These are phyloP conservation scores for Psammodynastes pulverulentus DNA, from an alignment of 2,113 vertebrate genomes.

Conservation along the genomic window DNA sequence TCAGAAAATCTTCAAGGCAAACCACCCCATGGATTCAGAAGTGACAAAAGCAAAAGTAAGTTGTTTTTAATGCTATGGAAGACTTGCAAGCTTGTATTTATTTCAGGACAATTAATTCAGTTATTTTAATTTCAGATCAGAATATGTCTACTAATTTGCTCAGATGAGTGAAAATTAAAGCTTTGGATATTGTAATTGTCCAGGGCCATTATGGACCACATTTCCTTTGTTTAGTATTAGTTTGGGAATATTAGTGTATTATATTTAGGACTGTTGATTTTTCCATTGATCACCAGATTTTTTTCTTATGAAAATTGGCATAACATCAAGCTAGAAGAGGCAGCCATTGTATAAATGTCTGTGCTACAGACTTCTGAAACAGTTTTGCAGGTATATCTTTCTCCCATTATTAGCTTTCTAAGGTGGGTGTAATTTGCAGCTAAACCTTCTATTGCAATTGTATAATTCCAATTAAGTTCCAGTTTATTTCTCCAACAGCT, in stretches of 20 bases:
- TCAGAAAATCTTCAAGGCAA: constrained; percentile 92
- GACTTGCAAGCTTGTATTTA: background rate
- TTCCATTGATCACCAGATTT: background rate
- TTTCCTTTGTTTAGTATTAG: background rate
- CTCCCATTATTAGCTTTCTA: background rate
- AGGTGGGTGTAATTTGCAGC: background rate
- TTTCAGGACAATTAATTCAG: background rate
- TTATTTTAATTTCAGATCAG: background rate
- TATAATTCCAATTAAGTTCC: background rate
- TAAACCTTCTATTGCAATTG: background rate
- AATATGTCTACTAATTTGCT: background rate
- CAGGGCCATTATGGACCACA: background rate
- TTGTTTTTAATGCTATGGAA: background rate
- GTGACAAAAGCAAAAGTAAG: constrained; percentile 90
- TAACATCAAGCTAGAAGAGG: background rate
- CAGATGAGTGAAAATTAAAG: background rate
- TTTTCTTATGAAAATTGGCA: background rate
- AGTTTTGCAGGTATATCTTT: background rate
- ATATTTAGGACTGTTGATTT: background rate
- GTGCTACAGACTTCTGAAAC: background rate
- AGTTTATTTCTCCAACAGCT: constrained; percentile 64
- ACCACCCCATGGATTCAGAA: constrained; percentile 85
- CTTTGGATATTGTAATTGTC: background rate
- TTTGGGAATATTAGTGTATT: background rate
- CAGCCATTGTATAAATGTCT: background rate